Base-by-base conservation (phyloP, 2,797 vertebrate species). In the Sarcoramphus papa region DNA sequence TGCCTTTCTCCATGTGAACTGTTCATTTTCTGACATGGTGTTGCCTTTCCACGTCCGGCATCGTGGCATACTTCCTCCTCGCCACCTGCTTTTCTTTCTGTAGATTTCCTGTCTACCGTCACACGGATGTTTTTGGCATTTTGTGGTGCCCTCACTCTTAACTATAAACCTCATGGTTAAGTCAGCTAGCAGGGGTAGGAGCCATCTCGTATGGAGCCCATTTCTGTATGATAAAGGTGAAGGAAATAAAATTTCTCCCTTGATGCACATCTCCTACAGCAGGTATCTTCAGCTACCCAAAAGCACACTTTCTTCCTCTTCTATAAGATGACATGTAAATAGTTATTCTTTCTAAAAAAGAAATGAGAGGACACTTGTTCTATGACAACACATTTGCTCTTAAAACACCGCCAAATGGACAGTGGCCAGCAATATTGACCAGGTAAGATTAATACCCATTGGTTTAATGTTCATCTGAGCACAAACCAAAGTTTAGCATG, bases 41-140 rank as follows among this genome's bases (percentile, higher is more conserved):
- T 20, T 92, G 35, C 60, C 43, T 74, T 56, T 67, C 43, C 68
- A 37, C 3, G 9, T 17, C 33, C 2, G 14, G 43, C 57, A 43
- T 14, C 1, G 0, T 4, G 16, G 41, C 3, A 1, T 9, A 9
- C 18, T 37, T 37, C 60, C 60, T n/a, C 30, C 56, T 54, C 6
- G 1, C 22, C 24, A 14, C 31, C 35, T 21, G 43, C 57, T 57
- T 53, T 45, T 35, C 68, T 54, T 68, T 37, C 24, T 35, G 33
- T 24, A 30, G 10, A 20, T 73, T 48, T 78, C 57, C 28, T 18
- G 20, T 10, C 67, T 68, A 10, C 22, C 5, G 2, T 10, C 14
- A 18, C 6, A 53, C 0, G 2, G 28, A 45, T 50, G 27, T 8
- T 65, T 68, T 14, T 87, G 70, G 35, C 48, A 27, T 48, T 37